phyloP scores from a whole-genome alignment of 2,888 invertebrate genomes.

The Macrophya annulata region DNA sequence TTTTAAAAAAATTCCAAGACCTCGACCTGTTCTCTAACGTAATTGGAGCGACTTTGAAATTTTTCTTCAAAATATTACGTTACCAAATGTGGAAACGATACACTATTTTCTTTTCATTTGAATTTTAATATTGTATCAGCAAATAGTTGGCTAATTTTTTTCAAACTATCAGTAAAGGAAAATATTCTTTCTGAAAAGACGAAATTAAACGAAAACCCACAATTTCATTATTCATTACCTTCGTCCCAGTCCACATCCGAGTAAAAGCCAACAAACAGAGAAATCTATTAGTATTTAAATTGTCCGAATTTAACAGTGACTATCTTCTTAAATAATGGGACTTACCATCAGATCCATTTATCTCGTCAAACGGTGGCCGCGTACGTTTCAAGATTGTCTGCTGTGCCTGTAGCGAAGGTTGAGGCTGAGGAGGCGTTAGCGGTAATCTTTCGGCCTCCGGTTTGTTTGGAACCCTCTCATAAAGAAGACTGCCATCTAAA shows the following conservation, averaged over 20 bases:
- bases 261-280: conserved; percentile 82
- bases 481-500: conserved; percentile 91
- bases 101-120: too few relatives aligned
- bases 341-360: conserved; percentile 94
- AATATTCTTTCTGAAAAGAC: not conserved
- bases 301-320: conserved; percentile 15
- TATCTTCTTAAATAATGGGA: conserved; percentile 65
- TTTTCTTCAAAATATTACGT: not conserved
- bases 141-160: too few relatives aligned
- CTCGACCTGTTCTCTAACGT: not conserved
- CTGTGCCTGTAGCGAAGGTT: conserved; percentile 75
- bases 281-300: conserved; percentile 74
- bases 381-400: conserved; percentile 86
- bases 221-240: conserved; percentile 79
- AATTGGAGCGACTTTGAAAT: not conserved
- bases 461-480: conserved; percentile 93
- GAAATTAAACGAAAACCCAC: not conserved
- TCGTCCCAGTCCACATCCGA: conserved; percentile 85
- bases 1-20: too few relatives aligned
- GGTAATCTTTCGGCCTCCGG: conserved; percentile 86
- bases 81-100: too few relatives aligned
- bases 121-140: too few relatives aligned
- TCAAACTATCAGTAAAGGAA: too few relatives aligned
- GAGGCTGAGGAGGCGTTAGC: conserved; percentile 77
- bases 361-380: conserved; percentile 92